Evolutionary conservation across 1,140 invertebrate species (phyloP).

Genomic region (Drosophila rufa): DNA sequence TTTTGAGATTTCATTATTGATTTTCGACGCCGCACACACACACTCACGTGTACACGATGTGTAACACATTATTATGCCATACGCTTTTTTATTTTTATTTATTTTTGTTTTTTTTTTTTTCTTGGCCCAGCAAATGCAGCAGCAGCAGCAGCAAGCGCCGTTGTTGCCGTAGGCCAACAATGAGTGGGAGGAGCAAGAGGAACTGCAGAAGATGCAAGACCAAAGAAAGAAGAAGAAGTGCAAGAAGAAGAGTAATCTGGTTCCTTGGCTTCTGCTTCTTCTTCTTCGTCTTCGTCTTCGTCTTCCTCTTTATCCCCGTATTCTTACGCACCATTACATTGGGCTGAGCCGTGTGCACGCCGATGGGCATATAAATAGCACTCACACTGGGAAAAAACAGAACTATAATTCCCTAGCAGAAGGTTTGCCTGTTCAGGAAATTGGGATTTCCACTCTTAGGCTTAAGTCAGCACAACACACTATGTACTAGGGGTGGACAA

Average conservation of each 20-base stretch:
- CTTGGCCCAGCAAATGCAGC: conserved; percentile 47
- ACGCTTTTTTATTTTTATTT: conserved; percentile 52
- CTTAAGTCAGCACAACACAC: too few species aligned
- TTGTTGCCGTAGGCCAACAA: conserved; percentile 51
- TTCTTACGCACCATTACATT: conserved; percentile 46
- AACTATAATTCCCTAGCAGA: neutral
- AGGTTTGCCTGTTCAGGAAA: too few species aligned
- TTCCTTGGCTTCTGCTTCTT: conserved; percentile 3
- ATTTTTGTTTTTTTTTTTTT: neutral
- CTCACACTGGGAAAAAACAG: neutral
- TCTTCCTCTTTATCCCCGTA: conserved; percentile 1
- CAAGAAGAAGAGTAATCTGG: conserved; percentile 2
- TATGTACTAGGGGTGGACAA: too few species aligned
- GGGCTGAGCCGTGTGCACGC: conserved; percentile 27
- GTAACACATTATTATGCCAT: conserved; percentile 66
- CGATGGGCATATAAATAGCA: conserved; percentile 21
- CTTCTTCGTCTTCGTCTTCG: neutral
- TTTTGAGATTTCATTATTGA: conserved; percentile 59
- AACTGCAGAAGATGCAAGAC: conserved; percentile 19
- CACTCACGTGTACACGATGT: conserved; percentile 17
- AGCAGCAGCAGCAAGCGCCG: conserved; percentile 3
- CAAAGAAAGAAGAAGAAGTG: neutral
- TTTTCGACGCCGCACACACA: conserved; percentile 44
- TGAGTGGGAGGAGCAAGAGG: conserved; percentile 4
- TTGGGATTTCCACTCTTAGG: too few species aligned